Evolutionary conservation across 2,113 vertebrate genomes (phyloP), one percentile per base, ranked within the genome.

Genomic region (Saccopteryx leptura): DNA sequence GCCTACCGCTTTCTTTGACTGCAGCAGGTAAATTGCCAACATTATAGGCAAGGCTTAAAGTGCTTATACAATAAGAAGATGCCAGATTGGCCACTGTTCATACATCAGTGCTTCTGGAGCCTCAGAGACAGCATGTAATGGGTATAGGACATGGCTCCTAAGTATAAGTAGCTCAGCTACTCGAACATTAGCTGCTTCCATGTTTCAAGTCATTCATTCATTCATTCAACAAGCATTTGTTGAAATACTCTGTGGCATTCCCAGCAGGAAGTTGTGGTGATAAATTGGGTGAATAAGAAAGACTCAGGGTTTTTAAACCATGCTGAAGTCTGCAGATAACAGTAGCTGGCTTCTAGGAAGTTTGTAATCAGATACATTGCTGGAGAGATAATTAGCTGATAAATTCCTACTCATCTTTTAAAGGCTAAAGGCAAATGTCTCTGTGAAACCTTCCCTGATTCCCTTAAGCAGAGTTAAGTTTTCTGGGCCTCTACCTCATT

Each of bases 291-390:
- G 52, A 96, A 68, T 39, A 86, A 82, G 86, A 96, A 74, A 91
- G 89, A 85, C 74, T 71, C 50, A 61, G 74, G 56, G 71, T 95
- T 94, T 76, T 97, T 78, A 65, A 91, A 81, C 58, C 89, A 63
- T 83, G 65, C 50, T 91, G 79, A 81, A 78, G 33, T 89, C 83
- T 96, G n/a, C 24, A 96, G 63, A 33, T 69, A 96, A 86, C 33
- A 88, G 72, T 76, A 75, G 54, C 48, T 88, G 65, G 69, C 75
- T 96, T 91, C 72, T 86, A 86, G 74, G n/a, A 95, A 93, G 91
- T 96, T 72, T 96, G 91, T 89, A 91, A 97, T 96, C 69, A 96
- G 91, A 97, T 79, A 96, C 69, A 85, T 58, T 96, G 75, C 90
- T 92, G 61, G 52, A 96, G 83, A 96, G 83, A 96, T 50, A 78